These are phyloP conservation scores for Scaptomyza hsui DNA, from an alignment of 1,140 invertebrate species.

Conservation along the genomic window DNA sequence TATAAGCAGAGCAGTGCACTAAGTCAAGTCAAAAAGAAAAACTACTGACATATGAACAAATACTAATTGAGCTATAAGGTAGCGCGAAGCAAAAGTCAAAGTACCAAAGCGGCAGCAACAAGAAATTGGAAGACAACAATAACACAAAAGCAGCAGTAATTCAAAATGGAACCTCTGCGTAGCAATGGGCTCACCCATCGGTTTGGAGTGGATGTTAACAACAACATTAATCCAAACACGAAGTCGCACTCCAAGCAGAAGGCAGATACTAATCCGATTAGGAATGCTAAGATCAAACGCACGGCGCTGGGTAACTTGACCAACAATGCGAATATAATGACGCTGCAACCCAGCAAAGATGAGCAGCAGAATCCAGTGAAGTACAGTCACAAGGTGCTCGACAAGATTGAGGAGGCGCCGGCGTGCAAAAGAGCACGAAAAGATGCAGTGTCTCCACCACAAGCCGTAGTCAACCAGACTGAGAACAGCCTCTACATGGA, in stretches of 20 bases:
- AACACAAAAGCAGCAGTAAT: conserved; percentile 33
- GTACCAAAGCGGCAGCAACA: conserved; percentile 28
- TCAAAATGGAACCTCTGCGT: conserved; percentile 73
- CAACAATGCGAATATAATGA: conserved; percentile 85
- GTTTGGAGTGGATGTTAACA: conserved; percentile 15
- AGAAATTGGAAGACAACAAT: conserved; percentile 29
- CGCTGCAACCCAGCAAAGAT: conserved; percentile 60
- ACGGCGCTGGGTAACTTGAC: conserved; percentile 89
- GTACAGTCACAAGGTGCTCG: conserved; percentile 58
- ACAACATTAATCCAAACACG: conserved; percentile 62
- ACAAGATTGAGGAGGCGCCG: conserved; percentile 58
- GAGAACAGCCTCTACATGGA: conserved; percentile 88
- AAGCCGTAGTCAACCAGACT: conserved; percentile 69
- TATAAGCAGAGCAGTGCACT: too few relatives aligned
- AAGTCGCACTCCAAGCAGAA: conserved; percentile 80
- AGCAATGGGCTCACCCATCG: conserved; percentile 84
- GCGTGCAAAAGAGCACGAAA: conserved; percentile 34
- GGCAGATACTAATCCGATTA: conserved; percentile 79
- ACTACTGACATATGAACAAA: too few relatives aligned
- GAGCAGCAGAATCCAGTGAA: conserved; percentile 47
- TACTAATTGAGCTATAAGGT: conserved; percentile 9
- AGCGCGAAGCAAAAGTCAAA: conserved; percentile 41
- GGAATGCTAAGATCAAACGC: conserved; percentile 85
- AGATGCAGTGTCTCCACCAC: conserved; percentile 14
- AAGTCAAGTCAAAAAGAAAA: too few relatives aligned